Base-by-base conservation (phyloP, 2,113 vertebrate genomes). In the Brienomyrus longianalis region DNA sequence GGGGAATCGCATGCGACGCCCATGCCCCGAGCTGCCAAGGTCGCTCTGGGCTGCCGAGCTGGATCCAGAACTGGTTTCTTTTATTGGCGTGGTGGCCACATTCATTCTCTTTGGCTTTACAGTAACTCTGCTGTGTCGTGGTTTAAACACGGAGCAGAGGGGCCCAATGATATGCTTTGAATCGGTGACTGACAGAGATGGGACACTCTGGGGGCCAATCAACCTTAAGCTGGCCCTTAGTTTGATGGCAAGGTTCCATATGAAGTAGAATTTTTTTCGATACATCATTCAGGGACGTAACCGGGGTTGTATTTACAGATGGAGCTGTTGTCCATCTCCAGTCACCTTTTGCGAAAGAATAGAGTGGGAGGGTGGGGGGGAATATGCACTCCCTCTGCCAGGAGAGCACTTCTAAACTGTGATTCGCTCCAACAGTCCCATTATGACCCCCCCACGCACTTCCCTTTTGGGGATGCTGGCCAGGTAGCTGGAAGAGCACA, bases 401-500 rank as follows among this genome's bases (percentile, higher is more conserved):
- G 88, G 45, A 51, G 91, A 87, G 27, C 89, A 48, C 90, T 90
- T 92, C 90, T 90, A 92, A 91, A 92, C 90, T 87, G 39, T 52
- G 62, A 92, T 90, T 87, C 84, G 89, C 91, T 91, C 88, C 85
- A 85, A 23, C 56, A 62, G 13, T 47, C 47, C 43, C 47, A 23
- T 66, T 66, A 66, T 10, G 62, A 27, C 62, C 83, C 83, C 54
- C 54, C n/a, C 83, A 4, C 92, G 88, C 90, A 90, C 89, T 90
- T 80, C 90, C 90, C 91, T 59, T 92, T 92, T 83, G 91, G 89
- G 89, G 88, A 93, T 91, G 93, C 93, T 87, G 88, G 93, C 94
- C 95, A 94, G 94, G 93, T 93, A 92, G 93, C 90, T 91, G 92
- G 95, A 94, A 95, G 94, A 95, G 94, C 95, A 94, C 92, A 50